Base-by-base conservation (phyloP, 1,140 invertebrate genomes). In the Drosophila sp. region DNA sequence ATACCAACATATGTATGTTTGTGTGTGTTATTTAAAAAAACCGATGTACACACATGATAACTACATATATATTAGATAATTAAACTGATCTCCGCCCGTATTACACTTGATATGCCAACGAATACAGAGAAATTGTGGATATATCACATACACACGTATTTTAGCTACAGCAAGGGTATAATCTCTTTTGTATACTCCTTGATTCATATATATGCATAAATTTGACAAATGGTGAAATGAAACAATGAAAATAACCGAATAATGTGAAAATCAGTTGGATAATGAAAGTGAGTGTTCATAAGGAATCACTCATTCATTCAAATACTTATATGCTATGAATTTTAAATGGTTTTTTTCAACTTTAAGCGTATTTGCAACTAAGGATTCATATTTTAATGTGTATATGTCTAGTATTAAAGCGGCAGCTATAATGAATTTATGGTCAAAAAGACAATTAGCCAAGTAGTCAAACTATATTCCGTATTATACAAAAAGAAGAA, bases 371-470 rank as follows among this genome's bases (percentile, higher is more conserved):
- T 32, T 56, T 36, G 50, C 62, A 46, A 18, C 38, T 29, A 46
- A 43, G 14, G 43, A 29, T 29, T 41, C 48, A 46, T 25, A 18
- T 56, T 25, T 62, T 34, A 27, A 65, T 65, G 40, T 61, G 5
- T 56, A 57, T 71, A 65, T 71, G 61, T 71, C 61, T 71, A 71
- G 34, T 40, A 14, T 29, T 63, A 57, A 59, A 50, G 46, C 25
- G 13, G 3, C 6, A 32, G 32, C 43, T 61, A 16, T 25, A 48
- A 71, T 57, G 67, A 71, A 71, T 71, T 71, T 71, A 65, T 54
- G 25, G 67, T 71, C 51, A 65, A 29, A 40, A 50, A 16, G 51
- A 71, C 67, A 71, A 40, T 71, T 71, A 71, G 59, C 59, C 59
- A 64, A 64, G 59, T 43, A 66, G 34, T 51, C 34, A 38, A 51